phyloP scores from a whole-genome alignment of 1,140 invertebrate species.

The Eriosoma lanigerum region DNA sequence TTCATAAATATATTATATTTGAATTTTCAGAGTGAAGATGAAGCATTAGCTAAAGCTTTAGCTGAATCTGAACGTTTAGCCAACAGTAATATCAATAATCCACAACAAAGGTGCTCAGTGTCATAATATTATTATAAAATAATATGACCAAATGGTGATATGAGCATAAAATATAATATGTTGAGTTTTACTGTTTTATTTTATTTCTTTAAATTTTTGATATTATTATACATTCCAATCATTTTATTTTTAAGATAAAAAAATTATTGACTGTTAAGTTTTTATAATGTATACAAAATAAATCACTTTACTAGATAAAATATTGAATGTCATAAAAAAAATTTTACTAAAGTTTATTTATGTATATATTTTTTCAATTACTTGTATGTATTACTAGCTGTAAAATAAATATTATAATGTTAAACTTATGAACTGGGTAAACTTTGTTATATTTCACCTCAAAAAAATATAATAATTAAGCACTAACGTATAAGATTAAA shows the following conservation, averaged over 20 bases:
- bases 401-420: neutral
- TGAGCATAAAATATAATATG: neutral
- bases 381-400: too few relatives aligned
- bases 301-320: too few relatives aligned
- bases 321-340: too few relatives aligned
- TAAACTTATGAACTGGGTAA: too few relatives aligned
- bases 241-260: neutral
- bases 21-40: conserved; percentile 72
- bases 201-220: neutral
- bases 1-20: neutral
- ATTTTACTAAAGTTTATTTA: too few relatives aligned
- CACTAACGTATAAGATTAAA: too few relatives aligned
- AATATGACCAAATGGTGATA: neutral
- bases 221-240: conserved; percentile 30
- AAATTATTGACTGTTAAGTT: neutral
- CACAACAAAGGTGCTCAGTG: conserved; percentile 24
- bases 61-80: conserved; percentile 39
- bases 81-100: neutral
- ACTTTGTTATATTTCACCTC: too few relatives aligned
- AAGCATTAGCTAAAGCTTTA: conserved; percentile 79
- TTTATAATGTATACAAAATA: too few relatives aligned
- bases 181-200: conserved; percentile 2
- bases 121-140: conserved; percentile 16
- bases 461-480: too few relatives aligned
- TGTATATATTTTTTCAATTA: too few relatives aligned